These are phyloP conservation scores for Anagrus nilaparvatae DNA, from an alignment of 1,140 invertebrate species.

Conservation along the genomic window DNA sequence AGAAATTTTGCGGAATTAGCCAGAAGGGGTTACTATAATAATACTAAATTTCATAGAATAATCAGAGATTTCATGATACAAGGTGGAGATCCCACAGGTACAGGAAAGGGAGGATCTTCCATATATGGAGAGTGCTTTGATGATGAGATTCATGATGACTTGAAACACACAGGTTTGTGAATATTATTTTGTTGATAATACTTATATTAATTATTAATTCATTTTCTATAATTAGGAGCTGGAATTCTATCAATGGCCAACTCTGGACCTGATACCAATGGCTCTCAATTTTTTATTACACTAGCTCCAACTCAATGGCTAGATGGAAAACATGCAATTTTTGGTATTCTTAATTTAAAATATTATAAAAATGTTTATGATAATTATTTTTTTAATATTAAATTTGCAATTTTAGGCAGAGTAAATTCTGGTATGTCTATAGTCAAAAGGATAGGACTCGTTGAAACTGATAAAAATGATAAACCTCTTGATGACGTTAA, in stretches of 20 bases:
- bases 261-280: slow-evolving; percentile 92
- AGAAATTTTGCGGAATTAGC: slow-evolving; percentile 92
- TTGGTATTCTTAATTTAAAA: slow-evolving; percentile 50
- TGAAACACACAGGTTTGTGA: slow-evolving; percentile 87
- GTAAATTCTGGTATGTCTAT: slow-evolving; percentile 80
- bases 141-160: slow-evolving; percentile 89
- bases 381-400: neutral
- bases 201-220: neutral
- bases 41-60: slow-evolving; percentile 91
- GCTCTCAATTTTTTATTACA: slow-evolving; percentile 97
- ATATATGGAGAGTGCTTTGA: slow-evolving; percentile 94
- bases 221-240: slow-evolving; percentile 42
- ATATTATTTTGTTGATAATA: no score
- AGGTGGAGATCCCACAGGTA: slow-evolving; percentile 88
- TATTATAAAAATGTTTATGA: neutral
- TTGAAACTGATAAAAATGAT: slow-evolving; percentile 87
- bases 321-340: slow-evolving; percentile 95
- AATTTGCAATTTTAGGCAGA: slow-evolving; percentile 41
- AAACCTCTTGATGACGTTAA: slow-evolving; percentile 82
- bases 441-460: slow-evolving; percentile 82
- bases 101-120: slow-evolving; percentile 87
- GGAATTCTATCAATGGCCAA: slow-evolving; percentile 82
- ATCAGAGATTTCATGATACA: slow-evolving; percentile 98
- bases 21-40: slow-evolving; percentile 89
- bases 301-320: slow-evolving; percentile 94